These are phyloP conservation scores for Chrysochloris asiatica DNA, from an alignment of 2,113 vertebrate species.

Conservation along the genomic window DNA sequence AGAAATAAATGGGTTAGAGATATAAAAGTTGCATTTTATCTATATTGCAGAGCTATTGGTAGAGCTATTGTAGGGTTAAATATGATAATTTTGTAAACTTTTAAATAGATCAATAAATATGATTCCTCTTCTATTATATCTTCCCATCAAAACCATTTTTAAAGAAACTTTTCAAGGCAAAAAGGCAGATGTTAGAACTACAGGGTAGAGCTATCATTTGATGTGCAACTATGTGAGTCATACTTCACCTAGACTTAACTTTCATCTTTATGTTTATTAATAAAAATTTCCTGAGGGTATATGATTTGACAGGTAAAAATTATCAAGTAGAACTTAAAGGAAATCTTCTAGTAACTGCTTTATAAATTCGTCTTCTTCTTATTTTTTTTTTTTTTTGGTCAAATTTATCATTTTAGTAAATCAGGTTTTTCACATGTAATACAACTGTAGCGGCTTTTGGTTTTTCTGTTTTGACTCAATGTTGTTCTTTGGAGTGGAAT, in stretches of 20 bases:
- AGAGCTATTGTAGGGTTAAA: neutral
- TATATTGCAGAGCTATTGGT: neutral
- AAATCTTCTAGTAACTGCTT: neutral
- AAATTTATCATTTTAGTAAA: slow-evolving; percentile 48
- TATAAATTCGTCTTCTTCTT: slow-evolving; percentile 22
- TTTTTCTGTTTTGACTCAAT: slow-evolving; percentile 1
- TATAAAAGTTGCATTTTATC: neutral
- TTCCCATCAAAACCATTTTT: neutral
- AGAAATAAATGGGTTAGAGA: neutral
- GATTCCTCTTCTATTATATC: neutral
- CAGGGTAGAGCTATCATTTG: neutral
- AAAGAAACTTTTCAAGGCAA: neutral
- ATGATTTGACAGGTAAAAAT: slow-evolving; percentile 31
- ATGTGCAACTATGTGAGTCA: no score
- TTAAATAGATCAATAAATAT: neutral
- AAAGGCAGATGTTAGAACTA: neutral
- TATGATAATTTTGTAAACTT: neutral
- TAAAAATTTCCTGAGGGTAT: slow-evolving; percentile 26
- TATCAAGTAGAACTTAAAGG: slow-evolving; percentile 16
- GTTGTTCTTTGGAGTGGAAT: slow-evolving; percentile 18
- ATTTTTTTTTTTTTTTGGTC: no score
- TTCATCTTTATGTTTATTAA: neutral
- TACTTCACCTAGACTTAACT: neutral
- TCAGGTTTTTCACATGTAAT: neutral
- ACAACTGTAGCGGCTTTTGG: neutral